Base-by-base conservation (phyloP, 1,140 invertebrate species). In the Aleiodes sp. region DNA sequence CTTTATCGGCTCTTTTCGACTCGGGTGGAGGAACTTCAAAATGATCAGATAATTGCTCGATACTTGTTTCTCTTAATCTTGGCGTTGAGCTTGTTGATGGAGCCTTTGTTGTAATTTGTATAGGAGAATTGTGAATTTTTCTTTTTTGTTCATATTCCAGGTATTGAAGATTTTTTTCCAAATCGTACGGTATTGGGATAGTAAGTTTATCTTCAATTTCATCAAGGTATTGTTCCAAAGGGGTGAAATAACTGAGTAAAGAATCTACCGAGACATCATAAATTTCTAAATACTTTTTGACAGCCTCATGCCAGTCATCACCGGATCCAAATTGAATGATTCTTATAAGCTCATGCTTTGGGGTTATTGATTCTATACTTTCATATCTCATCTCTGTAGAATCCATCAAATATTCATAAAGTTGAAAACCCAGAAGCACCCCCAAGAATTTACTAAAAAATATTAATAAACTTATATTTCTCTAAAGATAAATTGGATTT, bases 371-470 rank as follows among this genome's bases (percentile, higher is more conserved):
- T 35, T 64, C 35, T 21, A 86, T 78, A 1, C 75, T 57, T 4
- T 78, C 71, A 1, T 78, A 77, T 78, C 80, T 68, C 35, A 80
- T 68, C 76, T 82, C 76, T 12, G 74, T 82, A 4, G 79, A 76
- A 8, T 78, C 73, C 70, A 79, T 76, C 8, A 83, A 43, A 21
- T 82, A 78, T 46, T 85, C 76, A 24, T 86, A 82, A 0, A 88
- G 68, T 78, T 87, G 87, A 68, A 88, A 88, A 46, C 81, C 82
- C 7, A 87, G 68, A 19, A 87, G 70, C 7, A 74, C 82, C 1
- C 87, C 87, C 24, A 86, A 65, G 68, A 87, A 81, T 79, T 88
- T 87, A 4, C 86, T 87, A 79, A 35, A 63, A 70, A 57, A 33
- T 33, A 35, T 63, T 66, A 33, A 71, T 14, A 19, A 63, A 46